Percentiles rank a stretch among this genome's conserved stretches.
These are phyloP conservation scores for Liposcelis brunnea DNA, from an alignment of 2,888 invertebrate genomes.

Conservation along the genomic window DNA sequence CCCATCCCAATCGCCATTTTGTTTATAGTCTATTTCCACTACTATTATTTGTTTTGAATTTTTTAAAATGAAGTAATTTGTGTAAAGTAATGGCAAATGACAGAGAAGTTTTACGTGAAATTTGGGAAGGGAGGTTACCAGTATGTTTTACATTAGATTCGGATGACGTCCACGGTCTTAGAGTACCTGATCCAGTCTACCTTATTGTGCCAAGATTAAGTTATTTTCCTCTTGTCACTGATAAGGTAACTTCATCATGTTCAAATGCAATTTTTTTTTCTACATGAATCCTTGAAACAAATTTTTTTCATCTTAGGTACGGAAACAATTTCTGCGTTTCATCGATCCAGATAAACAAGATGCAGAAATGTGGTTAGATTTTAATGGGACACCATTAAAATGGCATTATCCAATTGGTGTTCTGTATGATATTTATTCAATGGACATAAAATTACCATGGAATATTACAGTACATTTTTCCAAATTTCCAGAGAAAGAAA, in stretches of 20 bases:
- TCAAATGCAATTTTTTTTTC: too few species aligned
- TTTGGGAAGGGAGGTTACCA: constrained; percentile 92
- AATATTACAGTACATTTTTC: constrained; percentile 75
- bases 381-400: constrained; percentile 76
- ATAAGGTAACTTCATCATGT: constrained; percentile 48
- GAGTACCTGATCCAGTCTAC: constrained; percentile 83
- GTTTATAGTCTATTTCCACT: too few species aligned
- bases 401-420: constrained; percentile 68
- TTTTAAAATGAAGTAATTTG: too few species aligned
- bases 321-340: constrained; percentile 71
- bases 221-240: constrained; percentile 87
- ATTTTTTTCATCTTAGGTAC: constrained; percentile 41
- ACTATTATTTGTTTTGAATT: too few species aligned
- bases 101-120: constrained; percentile 79
- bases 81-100: constrained; percentile 68
- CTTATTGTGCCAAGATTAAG: constrained; percentile 84
- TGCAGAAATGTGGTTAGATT: constrained; percentile 88
- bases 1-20: too few species aligned
- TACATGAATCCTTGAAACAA: too few species aligned
- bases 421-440: constrained; percentile 65
- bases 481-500: constrained; percentile 75
- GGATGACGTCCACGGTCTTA: constrained; percentile 75
- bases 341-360: constrained; percentile 66
- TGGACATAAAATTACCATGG: constrained; percentile 76
- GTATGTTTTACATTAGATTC: constrained; percentile 78